These are phyloP conservation scores for Polyergus mexicanus DNA, from an alignment of 1,140 invertebrate species.

Conservation along the genomic window DNA sequence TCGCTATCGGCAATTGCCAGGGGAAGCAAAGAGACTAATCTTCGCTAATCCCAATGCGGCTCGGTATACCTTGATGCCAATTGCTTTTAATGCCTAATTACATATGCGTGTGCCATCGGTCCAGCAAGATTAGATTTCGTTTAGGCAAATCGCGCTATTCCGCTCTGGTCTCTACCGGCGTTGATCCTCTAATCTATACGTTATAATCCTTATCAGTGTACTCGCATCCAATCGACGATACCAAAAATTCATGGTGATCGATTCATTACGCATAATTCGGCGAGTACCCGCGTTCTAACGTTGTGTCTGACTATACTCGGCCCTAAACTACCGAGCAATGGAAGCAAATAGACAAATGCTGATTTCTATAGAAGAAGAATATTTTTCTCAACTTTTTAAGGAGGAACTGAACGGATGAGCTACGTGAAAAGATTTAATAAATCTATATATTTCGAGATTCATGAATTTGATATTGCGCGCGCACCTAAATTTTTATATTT, in stretches of 20 bases:
- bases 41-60: constrained; percentile 38
- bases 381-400: not conserved
- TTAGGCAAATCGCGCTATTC: constrained; percentile 52
- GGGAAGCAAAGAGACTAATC: constrained; percentile 30
- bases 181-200: constrained; percentile 57
- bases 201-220: constrained; percentile 63
- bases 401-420: no score
- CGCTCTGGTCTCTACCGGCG: constrained; percentile 22
- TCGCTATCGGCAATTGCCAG: not conserved
- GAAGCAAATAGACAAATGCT: not conserved
- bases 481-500: no score
- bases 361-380: not conserved
- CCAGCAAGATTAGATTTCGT: constrained; percentile 50
- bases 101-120: constrained; percentile 54
- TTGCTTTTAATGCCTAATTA: constrained; percentile 69
- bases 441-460: no score
- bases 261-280: constrained; percentile 62
- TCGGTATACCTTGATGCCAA: constrained; percentile 34
- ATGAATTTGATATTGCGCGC: no score
- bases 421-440: no score
- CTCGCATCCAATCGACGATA: constrained; percentile 34
- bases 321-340: constrained; percentile 9
- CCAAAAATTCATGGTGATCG: constrained; percentile 55
- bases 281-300: not conserved
- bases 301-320: not conserved